Base-by-base conservation (phyloP, 2,888 invertebrate genomes). In the Monoplex corrugatus region DNA sequence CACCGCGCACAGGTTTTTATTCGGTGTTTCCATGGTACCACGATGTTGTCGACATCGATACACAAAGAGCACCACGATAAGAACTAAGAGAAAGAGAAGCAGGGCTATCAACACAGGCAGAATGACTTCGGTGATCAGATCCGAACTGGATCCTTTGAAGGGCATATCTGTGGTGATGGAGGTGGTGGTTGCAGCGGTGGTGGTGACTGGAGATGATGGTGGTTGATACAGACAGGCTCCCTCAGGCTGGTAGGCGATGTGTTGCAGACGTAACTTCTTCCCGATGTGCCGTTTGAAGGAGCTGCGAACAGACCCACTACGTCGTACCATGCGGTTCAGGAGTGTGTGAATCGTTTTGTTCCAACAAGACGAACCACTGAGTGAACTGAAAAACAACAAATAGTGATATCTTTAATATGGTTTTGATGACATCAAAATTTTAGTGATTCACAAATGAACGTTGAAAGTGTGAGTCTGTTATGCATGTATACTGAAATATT, bases 1-100 rank as follows among this genome's bases (percentile, higher is more conserved):
- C 72, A 94, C 93, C 35, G 92, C 90, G 85, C 93, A 94, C 10
- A 92, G 90, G 6, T 93, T 93, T 82, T 94, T 94, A 68, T 94
- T 94, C 6, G 92, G 91, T 28, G 92, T 92, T 28, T 92, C 87
- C 2, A 92, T 35, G 40, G 88, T 38, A 57, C 88, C 78, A 68
- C 91, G 63, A 44, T 89, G 89, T 84, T 88, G 89, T 23, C 82
- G 89, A n/a, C 89, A 87, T 28, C 91, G 89, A 89, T 91, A 91
- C 57, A 92, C 88, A 50, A 93, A 86, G 5, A 93, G 57, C 40
- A 92, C 89, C 44, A 93, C 87, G 57, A 93, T 89, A 35, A 92
- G 45, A 40, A 93, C 88, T 50, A 93, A 89, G 72, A 93, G 89
- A 3, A 92, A 87, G 32, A 93, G 88, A 40, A 92, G 87, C 32